phyloP scores from a whole-genome alignment of 2,888 invertebrate species.

The Acrocyrtus sp. region DNA sequence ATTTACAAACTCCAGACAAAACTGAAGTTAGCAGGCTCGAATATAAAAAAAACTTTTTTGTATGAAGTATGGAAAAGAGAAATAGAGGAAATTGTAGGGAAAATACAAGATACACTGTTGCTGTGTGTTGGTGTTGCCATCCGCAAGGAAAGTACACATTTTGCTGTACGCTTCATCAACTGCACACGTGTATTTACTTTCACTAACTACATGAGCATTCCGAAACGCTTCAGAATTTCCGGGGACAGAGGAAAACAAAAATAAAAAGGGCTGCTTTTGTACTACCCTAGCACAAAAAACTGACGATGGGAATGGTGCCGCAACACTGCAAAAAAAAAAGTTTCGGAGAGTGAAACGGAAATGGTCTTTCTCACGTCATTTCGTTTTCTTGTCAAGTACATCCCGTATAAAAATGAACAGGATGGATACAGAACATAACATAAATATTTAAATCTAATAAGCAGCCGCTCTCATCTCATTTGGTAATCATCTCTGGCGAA shows the following conservation, averaged over 20 bases:
- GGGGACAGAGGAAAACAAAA: background rate
- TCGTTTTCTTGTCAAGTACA: background rate
- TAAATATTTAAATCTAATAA: background rate
- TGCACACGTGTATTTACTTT: background rate
- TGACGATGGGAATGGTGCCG: no score
- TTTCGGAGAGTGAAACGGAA: no score
- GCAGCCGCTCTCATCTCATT: background rate
- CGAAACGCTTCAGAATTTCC: background rate
- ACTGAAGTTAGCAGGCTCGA: background rate
- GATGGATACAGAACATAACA: no score
- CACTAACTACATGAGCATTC: background rate
- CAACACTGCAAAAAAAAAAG: no score
- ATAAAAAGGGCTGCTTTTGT: no score
- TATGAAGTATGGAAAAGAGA: no score
- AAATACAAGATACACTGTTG: background rate
- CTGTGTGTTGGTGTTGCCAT: no score
- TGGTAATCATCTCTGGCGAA: background rate
- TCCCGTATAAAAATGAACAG: no score
- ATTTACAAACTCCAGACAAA: no score
- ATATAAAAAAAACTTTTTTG: background rate
- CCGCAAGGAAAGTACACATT: background rate
- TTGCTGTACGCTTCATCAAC: background rate
- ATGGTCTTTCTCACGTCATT: slow-evolving; percentile 35
- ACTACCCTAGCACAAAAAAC: no score
- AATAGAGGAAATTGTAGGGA: no score